Evolutionary conservation across 2,113 vertebrate genomes (phyloP), one percentile per base, ranked within the genome.

Genomic region (Chaetops frenatus): DNA sequence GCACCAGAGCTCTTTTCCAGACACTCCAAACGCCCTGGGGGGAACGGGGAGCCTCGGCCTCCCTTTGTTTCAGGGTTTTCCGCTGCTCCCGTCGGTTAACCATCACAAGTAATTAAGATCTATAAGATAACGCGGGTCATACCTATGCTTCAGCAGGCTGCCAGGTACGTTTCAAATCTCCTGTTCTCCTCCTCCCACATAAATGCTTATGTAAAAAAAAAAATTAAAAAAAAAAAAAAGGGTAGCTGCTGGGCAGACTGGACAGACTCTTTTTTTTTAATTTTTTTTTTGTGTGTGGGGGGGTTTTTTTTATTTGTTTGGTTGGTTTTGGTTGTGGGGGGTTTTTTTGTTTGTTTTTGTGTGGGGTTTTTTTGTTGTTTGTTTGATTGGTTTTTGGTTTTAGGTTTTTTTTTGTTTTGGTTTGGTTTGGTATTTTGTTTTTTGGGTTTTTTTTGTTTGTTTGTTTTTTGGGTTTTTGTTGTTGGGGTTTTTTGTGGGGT

Each of bases 41-140:
- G 64, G 72, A 16, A 11, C 3, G 6, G 25, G 56, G 47, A 64
- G 81, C 53, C 48, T 24, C 8, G 15, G 53, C 64, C 74, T 72
- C 45, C 58, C 70, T 87, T 72, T 71, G 53, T 61, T 76, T 86
- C 16, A 35, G 61, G 4, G 19, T 71, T 71, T 83, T 83, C 56
- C 50, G 36, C 65, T 50, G 69, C 51, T 79, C 23, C 78, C 8
- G 53, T 50, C 88, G 4, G 91, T 95, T 97, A 96, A 93, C 66
- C 25, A 78, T 97, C 94, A 95, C 21, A 94, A 95, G 54, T n/a
- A 65, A 92, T 96, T 96, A 96, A 89, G 67, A 67, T 88, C 76
- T 78, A 0, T 54, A 61, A 35, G 58, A 79, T 90, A 77, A 70
- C 22, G 1, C 4, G 58, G 87, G 76, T 45, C 57, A 72, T 81